These are phyloP conservation scores for Panurus biarmicus DNA, from an alignment of 2,113 vertebrate genomes.

Conservation along the genomic window DNA sequence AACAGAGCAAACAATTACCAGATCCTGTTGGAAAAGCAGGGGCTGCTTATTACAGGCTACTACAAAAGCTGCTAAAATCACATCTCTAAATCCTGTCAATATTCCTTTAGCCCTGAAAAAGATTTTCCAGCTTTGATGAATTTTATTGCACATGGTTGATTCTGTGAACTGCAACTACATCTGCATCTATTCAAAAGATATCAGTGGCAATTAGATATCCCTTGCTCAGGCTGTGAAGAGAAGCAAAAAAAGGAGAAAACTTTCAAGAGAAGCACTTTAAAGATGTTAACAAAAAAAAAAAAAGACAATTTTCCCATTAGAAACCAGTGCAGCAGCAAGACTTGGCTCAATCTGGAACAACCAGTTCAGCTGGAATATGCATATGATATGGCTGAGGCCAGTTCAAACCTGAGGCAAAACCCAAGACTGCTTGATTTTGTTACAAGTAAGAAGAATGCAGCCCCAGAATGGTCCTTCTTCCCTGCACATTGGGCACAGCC, in stretches of 20 bases:
- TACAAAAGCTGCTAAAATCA: neutral
- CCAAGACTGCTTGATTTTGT: neutral
- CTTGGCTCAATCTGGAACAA: neutral
- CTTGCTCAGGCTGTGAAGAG: neutral
- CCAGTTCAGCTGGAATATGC: conserved; percentile 16
- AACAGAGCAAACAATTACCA: neutral
- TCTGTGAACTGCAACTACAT: neutral
- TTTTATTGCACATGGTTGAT: neutral
- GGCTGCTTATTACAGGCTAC: neutral
- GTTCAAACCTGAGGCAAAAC: neutral
- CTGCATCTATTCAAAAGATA: neutral
- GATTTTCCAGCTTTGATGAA: neutral
- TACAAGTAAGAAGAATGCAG: neutral
- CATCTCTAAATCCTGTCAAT: neutral
- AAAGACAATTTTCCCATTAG: neutral
- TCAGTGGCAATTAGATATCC: neutral
- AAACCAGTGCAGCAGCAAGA: neutral
- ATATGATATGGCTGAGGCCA: neutral
- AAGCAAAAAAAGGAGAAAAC: neutral
- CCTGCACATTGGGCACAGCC: neutral
- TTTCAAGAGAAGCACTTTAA: neutral
- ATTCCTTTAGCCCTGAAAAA: neutral
- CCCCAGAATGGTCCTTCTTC: neutral
- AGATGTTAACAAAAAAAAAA: neutral
- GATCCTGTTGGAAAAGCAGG: neutral